A percentile compares a stretch with the other conserved stretches of the same genome.
Evolutionary conservation across 2,888 invertebrate species (phyloP).

Genomic region (Coelinius sp.): DNA sequence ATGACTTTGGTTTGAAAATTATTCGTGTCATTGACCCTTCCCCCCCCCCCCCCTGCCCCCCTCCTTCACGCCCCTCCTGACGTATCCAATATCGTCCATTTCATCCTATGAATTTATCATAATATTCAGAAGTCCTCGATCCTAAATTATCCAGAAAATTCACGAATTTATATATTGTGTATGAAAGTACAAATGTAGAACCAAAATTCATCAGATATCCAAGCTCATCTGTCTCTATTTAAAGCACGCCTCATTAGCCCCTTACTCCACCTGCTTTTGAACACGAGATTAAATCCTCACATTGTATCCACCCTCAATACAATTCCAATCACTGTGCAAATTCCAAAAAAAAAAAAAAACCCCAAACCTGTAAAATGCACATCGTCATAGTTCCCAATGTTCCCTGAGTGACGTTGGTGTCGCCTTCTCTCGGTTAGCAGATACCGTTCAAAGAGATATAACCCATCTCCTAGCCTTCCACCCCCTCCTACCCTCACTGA

Average conservation of each 20-base stretch:
- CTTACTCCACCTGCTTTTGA: conserved; percentile 40
- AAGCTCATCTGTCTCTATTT: conserved; percentile 30
- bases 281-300: not conserved
- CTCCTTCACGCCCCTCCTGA: not conserved
- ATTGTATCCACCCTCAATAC: not conserved
- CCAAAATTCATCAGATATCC: not conserved
- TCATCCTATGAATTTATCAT: conserved; percentile 4
- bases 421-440: conserved; percentile 31
- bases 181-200: conserved; percentile 8
- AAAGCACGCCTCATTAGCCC: conserved; percentile 43
- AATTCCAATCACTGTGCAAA: conserved; percentile 24
- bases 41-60: not conserved
- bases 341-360: not conserved
- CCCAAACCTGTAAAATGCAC: not conserved
- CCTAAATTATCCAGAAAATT: conserved; percentile 2
- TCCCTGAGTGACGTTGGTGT: conserved; percentile 25
- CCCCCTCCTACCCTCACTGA: conserved; percentile 54
- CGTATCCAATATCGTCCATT: not conserved
- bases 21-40: conserved; percentile 10
- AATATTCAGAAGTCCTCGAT: not conserved
- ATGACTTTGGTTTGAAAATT: conserved; percentile 11
- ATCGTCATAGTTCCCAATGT: conserved; percentile 30
- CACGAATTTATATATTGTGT: not conserved
- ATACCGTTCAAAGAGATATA: conserved; percentile 43
- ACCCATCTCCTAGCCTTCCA: conserved; percentile 51